phyloP scores from a whole-genome alignment of 2,888 invertebrate species.

The Pollenia amentaria region DNA sequence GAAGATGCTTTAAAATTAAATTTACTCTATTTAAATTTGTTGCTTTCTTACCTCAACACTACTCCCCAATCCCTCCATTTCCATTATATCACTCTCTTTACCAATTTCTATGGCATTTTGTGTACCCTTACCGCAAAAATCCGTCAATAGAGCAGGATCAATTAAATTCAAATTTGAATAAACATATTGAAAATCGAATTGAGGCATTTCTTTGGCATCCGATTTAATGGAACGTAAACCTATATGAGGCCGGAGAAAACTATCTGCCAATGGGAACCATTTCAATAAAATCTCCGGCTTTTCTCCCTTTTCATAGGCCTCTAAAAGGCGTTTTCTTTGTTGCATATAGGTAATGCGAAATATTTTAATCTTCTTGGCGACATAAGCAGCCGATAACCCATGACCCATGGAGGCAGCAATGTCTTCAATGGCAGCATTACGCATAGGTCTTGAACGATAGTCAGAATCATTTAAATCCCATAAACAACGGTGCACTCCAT shows the following conservation, averaged over 20 bases:
- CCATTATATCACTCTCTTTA: constrained; percentile 35
- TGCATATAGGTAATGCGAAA: constrained; percentile 80
- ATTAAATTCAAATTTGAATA: constrained; percentile 78
- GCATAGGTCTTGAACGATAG: constrained; percentile 76
- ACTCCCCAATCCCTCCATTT: neutral
- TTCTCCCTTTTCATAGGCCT: constrained; percentile 74
- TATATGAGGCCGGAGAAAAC: constrained; percentile 77
- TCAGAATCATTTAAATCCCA: constrained; percentile 77
- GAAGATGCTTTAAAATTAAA: no score
- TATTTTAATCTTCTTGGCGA: constrained; percentile 78
- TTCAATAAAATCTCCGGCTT: constrained; percentile 76
- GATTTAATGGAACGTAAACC: constrained; percentile 77
- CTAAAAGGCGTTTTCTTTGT: constrained; percentile 77
- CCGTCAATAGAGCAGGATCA: constrained; percentile 77
- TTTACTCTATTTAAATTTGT: no score
- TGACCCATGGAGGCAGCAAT: constrained; percentile 79
- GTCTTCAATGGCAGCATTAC: constrained; percentile 77
- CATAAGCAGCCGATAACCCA: constrained; percentile 76
- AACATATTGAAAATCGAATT: constrained; percentile 78
- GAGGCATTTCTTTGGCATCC: constrained; percentile 77
- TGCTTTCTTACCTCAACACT: neutral
- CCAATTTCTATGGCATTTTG: constrained; percentile 77
- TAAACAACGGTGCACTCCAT: constrained; percentile 77
- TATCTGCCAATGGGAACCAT: constrained; percentile 78
- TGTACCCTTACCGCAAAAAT: constrained; percentile 77